Conservation (phyloP, 1,140 invertebrate species). For the Colletes latitarsis region DNA sequence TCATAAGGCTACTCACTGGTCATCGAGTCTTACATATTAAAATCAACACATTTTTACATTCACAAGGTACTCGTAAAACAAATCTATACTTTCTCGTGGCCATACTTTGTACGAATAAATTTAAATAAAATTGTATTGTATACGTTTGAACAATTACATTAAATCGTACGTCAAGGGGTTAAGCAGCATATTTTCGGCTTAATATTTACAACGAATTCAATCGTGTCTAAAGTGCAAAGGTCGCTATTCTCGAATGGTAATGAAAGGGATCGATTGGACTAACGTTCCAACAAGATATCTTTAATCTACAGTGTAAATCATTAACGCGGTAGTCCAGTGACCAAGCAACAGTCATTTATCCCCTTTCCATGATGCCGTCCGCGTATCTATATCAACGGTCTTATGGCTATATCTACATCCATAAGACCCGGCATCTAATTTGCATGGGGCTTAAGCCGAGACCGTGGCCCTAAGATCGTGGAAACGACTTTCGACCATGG, state of each 20-base stretch:
- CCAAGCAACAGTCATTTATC: conserved; percentile 47
- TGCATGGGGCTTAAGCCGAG: conserved; percentile 71
- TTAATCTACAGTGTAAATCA: conserved; percentile 44
- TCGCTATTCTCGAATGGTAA: background rate
- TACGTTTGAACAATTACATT: too few relatives aligned
- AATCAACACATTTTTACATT: too few relatives aligned
- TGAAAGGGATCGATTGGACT: background rate
- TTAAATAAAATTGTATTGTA: too few relatives aligned
- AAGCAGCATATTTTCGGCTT: too few relatives aligned
- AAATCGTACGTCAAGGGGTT: too few relatives aligned
- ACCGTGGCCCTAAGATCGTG: conserved; percentile 70
- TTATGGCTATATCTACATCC: conserved; percentile 64
- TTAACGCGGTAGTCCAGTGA: conserved; percentile 45
- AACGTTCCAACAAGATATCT: background rate
- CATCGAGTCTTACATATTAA: too few relatives aligned
- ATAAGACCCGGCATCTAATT: conserved; percentile 72
- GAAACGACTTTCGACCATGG: conserved; percentile 70
- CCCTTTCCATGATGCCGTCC: conserved; percentile 19
- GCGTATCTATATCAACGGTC: conserved; percentile 43
- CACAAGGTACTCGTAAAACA: too few relatives aligned
- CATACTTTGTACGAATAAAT: too few relatives aligned
- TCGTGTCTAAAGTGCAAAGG: too few relatives aligned
- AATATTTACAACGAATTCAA: background rate
- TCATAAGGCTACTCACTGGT: too few relatives aligned
- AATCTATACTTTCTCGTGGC: too few relatives aligned